Evolutionary conservation across 2,888 invertebrate genomes (phyloP).

Genomic region (Protonemura montana): DNA sequence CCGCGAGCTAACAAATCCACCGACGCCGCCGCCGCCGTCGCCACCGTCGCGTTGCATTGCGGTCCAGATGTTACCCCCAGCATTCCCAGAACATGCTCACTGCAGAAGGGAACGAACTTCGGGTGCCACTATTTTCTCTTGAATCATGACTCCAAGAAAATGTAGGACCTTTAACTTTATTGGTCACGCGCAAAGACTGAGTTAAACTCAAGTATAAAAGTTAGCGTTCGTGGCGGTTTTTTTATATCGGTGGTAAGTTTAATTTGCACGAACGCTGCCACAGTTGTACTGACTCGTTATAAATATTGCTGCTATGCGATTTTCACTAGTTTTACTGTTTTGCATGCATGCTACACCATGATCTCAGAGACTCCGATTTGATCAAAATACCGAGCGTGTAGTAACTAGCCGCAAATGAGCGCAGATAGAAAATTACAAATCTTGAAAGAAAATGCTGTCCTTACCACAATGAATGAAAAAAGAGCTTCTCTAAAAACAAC

Average conservation of each 20-base stretch:
- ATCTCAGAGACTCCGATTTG: no score
- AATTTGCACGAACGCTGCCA: not conserved
- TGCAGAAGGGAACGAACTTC: not conserved
- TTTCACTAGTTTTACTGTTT: no score
- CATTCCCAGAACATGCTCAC: constrained; percentile 25
- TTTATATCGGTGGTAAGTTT: not conserved
- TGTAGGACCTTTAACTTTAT: constrained; percentile 7
- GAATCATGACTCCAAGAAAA: not conserved
- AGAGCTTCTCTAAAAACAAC: not conserved
- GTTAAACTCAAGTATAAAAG: not conserved
- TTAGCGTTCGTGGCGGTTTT: not conserved
- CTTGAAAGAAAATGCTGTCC: not conserved
- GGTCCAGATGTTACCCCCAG: constrained; percentile 31
- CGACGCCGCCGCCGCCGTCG: not conserved
- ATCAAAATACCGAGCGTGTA: not conserved
- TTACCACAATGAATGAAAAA: not conserved
- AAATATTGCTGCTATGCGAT: not conserved
- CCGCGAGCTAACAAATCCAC: constrained; percentile 27
- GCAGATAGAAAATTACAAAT: not conserved
- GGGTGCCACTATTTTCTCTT: not conserved
- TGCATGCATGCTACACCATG: no score
- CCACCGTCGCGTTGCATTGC: constrained; percentile 17
- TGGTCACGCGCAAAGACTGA: not conserved
- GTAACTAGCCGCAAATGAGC: not conserved
- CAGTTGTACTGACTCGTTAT: not conserved